Percentiles rank a stretch among this genome's conserved stretches.
Evolutionary conservation across 2,113 vertebrate species (phyloP).

Genomic region (Datnioides undecimradiatus): DNA sequence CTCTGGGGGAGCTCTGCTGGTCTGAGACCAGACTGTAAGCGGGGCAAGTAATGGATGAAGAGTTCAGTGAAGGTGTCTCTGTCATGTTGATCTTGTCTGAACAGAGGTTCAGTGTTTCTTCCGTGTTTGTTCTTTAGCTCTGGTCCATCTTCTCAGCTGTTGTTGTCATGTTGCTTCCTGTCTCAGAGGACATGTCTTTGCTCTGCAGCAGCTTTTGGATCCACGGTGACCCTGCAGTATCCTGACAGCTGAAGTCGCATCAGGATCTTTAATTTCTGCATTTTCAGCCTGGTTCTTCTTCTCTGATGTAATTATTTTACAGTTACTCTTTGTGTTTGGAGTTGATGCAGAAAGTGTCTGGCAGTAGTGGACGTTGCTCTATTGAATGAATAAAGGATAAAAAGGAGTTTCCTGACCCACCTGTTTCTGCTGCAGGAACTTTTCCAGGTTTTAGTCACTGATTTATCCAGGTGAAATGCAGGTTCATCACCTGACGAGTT

Average conservation of each 20-base stretch:
- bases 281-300: not conserved
- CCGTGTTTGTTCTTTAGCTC: no score
- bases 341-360: not conserved
- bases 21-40: no score
- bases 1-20: no score
- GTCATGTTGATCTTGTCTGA: no score
- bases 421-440: not conserved
- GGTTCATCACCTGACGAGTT: no score
- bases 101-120: no score
- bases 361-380: not conserved
- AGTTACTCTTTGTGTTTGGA: not conserved
- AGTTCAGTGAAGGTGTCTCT: no score
- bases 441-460: no score
- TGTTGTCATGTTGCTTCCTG: no score
- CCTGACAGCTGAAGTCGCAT: not conserved
- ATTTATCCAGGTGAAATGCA: no score
- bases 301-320: not conserved
- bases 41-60: no score
- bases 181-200: not conserved
- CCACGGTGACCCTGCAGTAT: not conserved
- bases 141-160: no score
- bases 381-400: not conserved
- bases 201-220: not conserved
- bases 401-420: not conserved
- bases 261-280: not conserved